These are phyloP conservation scores for Prunella himalayana DNA, from an alignment of 2,113 vertebrate genomes.

Conservation along the genomic window DNA sequence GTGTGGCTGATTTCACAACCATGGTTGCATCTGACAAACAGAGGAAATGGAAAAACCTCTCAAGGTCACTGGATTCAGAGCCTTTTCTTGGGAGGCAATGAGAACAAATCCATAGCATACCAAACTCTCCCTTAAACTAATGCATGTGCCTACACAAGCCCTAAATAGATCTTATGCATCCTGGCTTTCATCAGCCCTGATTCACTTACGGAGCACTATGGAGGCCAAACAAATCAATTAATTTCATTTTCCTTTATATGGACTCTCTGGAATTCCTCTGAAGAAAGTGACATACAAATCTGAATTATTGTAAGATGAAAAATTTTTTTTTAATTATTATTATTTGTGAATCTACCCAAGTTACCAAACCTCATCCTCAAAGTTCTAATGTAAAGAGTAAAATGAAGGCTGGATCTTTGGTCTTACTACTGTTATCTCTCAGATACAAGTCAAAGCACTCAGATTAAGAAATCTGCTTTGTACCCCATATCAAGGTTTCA, in stretches of 20 bases:
- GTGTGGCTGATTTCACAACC: background rate
- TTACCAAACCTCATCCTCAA: background rate
- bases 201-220: fast-evolving
- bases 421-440: background rate
- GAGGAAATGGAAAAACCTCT: background rate
- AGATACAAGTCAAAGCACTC: background rate
- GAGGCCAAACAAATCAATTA: background rate
- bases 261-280: background rate
- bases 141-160: background rate
- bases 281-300: background rate
- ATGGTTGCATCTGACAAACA: background rate
- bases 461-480: background rate
- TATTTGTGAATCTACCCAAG: background rate
- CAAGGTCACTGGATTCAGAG: background rate
- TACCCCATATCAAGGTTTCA: background rate
- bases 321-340: background rate
- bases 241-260: background rate
- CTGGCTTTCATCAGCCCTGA: background rate
- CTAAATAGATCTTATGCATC: background rate
- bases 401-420: background rate
- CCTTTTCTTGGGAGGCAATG: background rate
- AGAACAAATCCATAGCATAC: background rate
- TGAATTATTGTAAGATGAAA: background rate
- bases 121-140: background rate
- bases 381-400: background rate